Conservation (phyloP, 2,113 vertebrate species). For the Hypocryptadius cinnamomeus region DNA sequence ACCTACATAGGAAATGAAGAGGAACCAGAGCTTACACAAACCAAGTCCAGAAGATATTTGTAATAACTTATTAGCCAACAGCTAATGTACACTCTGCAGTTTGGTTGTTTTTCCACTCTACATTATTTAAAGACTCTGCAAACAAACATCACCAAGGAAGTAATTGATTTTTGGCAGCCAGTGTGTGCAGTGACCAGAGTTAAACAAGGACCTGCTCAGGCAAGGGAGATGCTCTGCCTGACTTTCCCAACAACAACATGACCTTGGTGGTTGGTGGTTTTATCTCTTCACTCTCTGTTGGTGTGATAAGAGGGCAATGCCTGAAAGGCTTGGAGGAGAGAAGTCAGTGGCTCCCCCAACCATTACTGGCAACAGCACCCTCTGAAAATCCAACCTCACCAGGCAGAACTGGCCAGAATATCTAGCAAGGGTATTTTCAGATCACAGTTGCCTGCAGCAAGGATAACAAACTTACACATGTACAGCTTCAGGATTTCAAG, state of each 20-base stretch:
- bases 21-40: not conserved
- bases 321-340: not conserved
- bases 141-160: slow-evolving; percentile 8
- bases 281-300: not conserved
- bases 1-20: not conserved
- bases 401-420: not conserved
- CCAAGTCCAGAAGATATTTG: not conserved
- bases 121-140: not conserved
- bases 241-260: not conserved
- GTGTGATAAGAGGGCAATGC: not conserved
- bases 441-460: not conserved
- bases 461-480: not conserved
- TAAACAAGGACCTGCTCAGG: not conserved
- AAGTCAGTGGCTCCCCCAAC: not conserved
- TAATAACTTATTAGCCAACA: not conserved
- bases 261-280: not conserved
- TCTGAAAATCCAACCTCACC: not conserved
- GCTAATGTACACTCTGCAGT: not conserved
- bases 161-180: not conserved
- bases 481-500: not conserved
- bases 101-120: not conserved
- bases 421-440: not conserved
- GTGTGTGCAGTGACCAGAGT: not conserved
- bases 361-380: not conserved
- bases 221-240: not conserved